A percentile compares a stretch with the other conserved stretches of the same genome.
phyloP scores from a whole-genome alignment of 2,888 invertebrate genomes.

The Bembecia ichneumoniformis region DNA sequence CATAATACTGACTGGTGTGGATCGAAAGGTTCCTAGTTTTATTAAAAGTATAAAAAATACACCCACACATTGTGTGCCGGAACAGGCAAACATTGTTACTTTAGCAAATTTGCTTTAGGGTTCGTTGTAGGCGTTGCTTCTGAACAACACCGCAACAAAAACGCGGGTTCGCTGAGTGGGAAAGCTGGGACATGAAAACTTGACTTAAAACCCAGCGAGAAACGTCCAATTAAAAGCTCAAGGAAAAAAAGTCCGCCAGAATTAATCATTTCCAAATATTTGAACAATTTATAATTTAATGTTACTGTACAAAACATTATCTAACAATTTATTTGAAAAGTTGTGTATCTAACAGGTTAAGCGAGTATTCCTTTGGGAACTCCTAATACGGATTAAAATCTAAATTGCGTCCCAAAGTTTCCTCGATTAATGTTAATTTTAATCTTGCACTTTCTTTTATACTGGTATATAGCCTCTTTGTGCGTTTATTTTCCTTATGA shows the following conservation, averaged over 20 bases:
- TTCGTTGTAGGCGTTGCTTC: constrained; percentile 26
- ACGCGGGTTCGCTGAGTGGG: constrained; percentile 33
- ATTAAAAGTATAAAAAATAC: background rate
- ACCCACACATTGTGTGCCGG: constrained; percentile 17
- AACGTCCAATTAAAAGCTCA: constrained; percentile 3
- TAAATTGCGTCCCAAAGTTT: constrained; percentile 57
- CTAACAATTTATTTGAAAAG: constrained; percentile 52
- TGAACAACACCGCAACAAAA: constrained; percentile 37
- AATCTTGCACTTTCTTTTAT: constrained; percentile 33
- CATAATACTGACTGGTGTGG: too few relatives aligned
- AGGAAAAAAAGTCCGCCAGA: background rate
- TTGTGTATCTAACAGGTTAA: constrained; percentile 39
- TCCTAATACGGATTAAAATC: constrained; percentile 52
- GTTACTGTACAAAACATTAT: constrained; percentile 19
- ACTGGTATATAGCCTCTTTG: constrained; percentile 13
- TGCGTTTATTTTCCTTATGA: too few relatives aligned
- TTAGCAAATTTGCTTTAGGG: constrained; percentile 39
- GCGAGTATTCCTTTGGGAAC: constrained; percentile 17
- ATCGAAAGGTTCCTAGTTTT: background rate
- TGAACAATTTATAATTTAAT: too few relatives aligned
- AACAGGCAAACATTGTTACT: constrained; percentile 33
- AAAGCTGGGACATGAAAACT: constrained; percentile 30
- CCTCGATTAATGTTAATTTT: constrained; percentile 48
- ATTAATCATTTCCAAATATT: background rate
- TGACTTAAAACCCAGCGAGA: constrained; percentile 21